Evolutionary conservation across 2,113 vertebrate species (phyloP), one percentile per base, ranked within the genome.

Genomic region (Lutjanus erythropterus): DNA sequence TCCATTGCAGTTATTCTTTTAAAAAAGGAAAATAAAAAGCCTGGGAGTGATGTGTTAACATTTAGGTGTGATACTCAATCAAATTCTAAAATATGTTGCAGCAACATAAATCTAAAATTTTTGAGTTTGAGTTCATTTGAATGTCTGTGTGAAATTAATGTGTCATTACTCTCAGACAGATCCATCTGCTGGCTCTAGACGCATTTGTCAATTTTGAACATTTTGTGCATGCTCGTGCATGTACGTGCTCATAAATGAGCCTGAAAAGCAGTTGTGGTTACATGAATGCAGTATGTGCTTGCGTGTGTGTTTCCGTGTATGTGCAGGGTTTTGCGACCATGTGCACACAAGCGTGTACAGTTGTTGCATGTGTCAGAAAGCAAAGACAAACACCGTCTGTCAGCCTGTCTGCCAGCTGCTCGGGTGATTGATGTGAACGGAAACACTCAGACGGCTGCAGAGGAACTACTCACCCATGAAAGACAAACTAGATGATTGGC

Each of bases 401-500:
- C 88, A 92, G 88, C 58, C 49, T 72, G 85, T 87, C 83, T 86
- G 65, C 79, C 89, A 83, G 88, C 92, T 88, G 90, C 89, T 81
- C 23, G 14, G 41, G 65, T 93, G 93, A 95, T 93, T 80, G 91
- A 94, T 93, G 86, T 79, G 65, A 68, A 84, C 72, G 66, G 81
- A 85, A 83, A 80, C 67, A 39, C 37, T 86, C 78, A 74, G 61
- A 79, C 52, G 76, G 75, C 81, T 70, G 80, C 80, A 78, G 76
- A 86, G 81, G 70, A 90, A 81, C 85, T 72, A 27, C 66, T 92
- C 91, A 89, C 80, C 89, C 92, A 35, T 94, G 90, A 93, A 94
- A 93, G 91, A 90, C 91, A 76, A 90, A 88, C 84, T 71, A 42
- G 21, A 68, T 49, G 83, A 90, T 67, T 85, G 88, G 19, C 9